Conservation (phyloP, 2,113 vertebrate genomes). For the Merops nubicus region DNA sequence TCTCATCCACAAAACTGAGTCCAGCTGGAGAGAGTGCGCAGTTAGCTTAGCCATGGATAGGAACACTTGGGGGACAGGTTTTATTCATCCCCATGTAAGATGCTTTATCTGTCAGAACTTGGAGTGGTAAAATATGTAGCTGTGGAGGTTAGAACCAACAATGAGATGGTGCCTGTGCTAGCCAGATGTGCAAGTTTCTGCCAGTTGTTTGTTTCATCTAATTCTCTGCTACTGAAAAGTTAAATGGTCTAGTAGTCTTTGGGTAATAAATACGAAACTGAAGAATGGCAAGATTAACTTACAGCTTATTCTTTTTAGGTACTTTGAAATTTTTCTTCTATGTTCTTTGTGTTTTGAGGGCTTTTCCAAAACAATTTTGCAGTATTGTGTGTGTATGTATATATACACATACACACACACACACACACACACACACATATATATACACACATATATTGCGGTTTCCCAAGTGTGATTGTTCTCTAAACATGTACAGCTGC, state of each 20-base stretch:
- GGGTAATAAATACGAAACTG: neutral
- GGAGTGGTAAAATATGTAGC: neutral
- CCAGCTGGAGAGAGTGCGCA: neutral
- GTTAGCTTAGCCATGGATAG: neutral
- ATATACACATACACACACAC: fast-evolving
- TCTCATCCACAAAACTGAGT: neutral
- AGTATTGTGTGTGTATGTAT: neutral
- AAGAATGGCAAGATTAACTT: neutral
- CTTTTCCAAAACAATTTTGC: neutral
- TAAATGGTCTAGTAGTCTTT: neutral
- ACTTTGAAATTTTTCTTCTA: neutral
- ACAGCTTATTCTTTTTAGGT: neutral
- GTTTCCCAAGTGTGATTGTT: neutral
- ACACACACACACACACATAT: fast-evolving
- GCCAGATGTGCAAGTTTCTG: neutral
- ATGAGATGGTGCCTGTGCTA: neutral
- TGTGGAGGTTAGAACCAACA: neutral
- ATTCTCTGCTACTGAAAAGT: neutral
- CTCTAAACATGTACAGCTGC: neutral
- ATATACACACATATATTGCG: fast-evolving
- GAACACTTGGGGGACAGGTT: neutral
- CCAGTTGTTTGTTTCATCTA: neutral
- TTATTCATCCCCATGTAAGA: neutral
- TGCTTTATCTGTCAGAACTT: neutral
- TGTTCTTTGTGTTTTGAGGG: neutral